Base-by-base conservation (phyloP, 1,140 invertebrate genomes). In the Micrasema longulum region DNA sequence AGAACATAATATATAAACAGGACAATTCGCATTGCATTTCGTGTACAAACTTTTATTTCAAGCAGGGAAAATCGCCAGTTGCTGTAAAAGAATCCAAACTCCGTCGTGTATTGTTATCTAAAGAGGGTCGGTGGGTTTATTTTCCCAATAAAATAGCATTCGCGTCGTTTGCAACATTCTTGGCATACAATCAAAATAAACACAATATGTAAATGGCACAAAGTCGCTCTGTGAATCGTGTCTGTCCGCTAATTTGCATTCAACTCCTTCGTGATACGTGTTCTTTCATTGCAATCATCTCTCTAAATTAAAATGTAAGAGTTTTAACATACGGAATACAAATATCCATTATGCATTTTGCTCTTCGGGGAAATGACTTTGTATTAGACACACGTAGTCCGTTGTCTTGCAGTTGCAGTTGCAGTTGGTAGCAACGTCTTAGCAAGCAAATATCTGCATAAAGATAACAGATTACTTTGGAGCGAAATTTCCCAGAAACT, bases 221-320 rank as follows among this genome's bases (percentile, higher is more conserved):
- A 22, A 48, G 7, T 23, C 12, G 41, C 47, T 11, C 23, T n/a
- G 0, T 14, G 36, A 57, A 73, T 73, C 67, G 67, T 69, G 67
- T 66, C 43, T 47, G 72, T 52, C 55, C 48, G 62, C 67, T 69
- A 74, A 74, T 74, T 74, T 74, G 69, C 67, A 74, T 74, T 69
- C 72, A 52, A 60, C 72, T 57, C 52, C 45, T 52, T 74, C 68
- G 73, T 74, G 73, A 74, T 74, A 57, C 41, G 69, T 43, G 63
- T 62, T 74, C 65, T 69, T 66, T 52, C 57, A 53, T 52, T 67
- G 69, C 72, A 71, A 67, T 71, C 73, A 71, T 74, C 64, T 71
- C 69, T 68, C 53, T 63, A 74, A 74, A 74, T 74, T 71, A 74
- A 74, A 74, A 71, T 63, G 68, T 74, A 71, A 64, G 64, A 71